Conservation (phyloP, 2,113 vertebrate genomes). For the Thymallus thymallus region DNA sequence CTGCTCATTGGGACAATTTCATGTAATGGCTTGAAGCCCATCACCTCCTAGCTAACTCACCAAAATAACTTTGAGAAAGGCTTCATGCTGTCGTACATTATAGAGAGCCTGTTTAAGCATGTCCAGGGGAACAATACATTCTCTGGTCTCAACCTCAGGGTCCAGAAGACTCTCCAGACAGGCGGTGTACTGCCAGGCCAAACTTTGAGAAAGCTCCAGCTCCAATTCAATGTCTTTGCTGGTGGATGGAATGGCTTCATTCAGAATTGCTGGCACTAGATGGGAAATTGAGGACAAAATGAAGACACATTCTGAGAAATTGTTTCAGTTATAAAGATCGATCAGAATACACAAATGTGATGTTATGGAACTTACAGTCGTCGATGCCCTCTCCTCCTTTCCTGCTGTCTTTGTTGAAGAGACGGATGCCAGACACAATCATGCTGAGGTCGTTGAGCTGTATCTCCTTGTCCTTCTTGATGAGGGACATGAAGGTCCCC, state of each 20-base stretch:
- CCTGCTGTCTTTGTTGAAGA: slow-evolving; percentile 83
- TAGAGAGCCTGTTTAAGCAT: slow-evolving; percentile 83
- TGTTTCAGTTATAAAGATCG: neutral
- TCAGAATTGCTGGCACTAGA: slow-evolving; percentile 80
- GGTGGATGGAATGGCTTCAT: slow-evolving; percentile 69
- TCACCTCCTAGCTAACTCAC: slow-evolving; percentile 66
- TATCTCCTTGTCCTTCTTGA: slow-evolving; percentile 83
- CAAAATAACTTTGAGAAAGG: slow-evolving; percentile 83
- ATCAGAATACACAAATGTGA: neutral
- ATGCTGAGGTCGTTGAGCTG: slow-evolving; percentile 81
- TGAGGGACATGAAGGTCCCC: slow-evolving; percentile 78
- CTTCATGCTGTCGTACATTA: slow-evolving; percentile 83
- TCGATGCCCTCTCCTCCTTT: slow-evolving; percentile 77
- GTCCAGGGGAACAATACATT: slow-evolving; percentile 12
- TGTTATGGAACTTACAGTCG: slow-evolving; percentile 71
- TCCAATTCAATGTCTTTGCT: slow-evolving; percentile 60
- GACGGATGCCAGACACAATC: slow-evolving; percentile 85
- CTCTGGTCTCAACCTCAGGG: slow-evolving; percentile 12
- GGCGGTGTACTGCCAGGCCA: slow-evolving; percentile 78
- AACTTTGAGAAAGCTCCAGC: slow-evolving; percentile 63
- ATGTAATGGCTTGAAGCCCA: neutral
- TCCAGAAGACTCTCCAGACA: slow-evolving; percentile 75
- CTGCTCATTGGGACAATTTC: neutral
- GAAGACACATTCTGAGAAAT: neutral
- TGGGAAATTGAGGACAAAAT: neutral